Percentiles rank a stretch among this genome's conserved stretches.
phyloP scores from a whole-genome alignment of 1,140 invertebrate species.

The Drosophila kurseongensis region DNA sequence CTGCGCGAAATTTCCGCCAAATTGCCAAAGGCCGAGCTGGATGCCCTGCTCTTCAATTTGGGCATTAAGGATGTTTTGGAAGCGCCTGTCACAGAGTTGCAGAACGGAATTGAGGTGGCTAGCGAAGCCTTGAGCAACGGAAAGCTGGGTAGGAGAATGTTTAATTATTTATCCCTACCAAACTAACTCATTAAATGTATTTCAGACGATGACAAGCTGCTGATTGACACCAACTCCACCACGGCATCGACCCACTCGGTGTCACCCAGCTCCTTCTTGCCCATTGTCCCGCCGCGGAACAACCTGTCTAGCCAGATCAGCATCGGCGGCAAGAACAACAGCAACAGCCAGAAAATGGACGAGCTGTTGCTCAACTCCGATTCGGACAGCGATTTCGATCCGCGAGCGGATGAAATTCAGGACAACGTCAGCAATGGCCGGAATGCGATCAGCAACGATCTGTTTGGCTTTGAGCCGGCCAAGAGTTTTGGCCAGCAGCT shows the following conservation, averaged over 20 bases:
- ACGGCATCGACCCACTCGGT: constrained; percentile 69
- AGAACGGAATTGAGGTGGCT: constrained; percentile 48
- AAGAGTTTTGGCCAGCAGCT: constrained; percentile 85
- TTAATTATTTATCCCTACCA: neutral
- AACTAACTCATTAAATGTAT: neutral
- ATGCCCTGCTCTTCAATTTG: constrained; percentile 74
- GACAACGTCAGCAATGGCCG: constrained; percentile 79
- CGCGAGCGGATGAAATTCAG: constrained; percentile 89
- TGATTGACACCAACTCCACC: constrained; percentile 78
- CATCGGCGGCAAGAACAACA: constrained; percentile 86
- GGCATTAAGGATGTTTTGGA: constrained; percentile 81
- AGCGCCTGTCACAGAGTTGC: constrained; percentile 51
- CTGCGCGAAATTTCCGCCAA: constrained; percentile 84
- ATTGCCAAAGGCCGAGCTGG: constrained; percentile 82
- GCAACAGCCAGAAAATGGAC: constrained; percentile 91
- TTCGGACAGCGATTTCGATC: constrained; percentile 92
- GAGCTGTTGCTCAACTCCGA: constrained; percentile 92
- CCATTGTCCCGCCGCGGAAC: constrained; percentile 88
- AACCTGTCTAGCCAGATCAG: constrained; percentile 87
- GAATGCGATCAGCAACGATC: constrained; percentile 79
- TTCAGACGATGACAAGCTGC: constrained; percentile 83
- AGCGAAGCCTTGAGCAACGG: constrained; percentile 64
- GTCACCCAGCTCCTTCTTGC: constrained; percentile 85
- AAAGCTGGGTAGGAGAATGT: constrained; percentile 61
- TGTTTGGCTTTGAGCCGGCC: constrained; percentile 79